Conservation (phyloP, 2,888 invertebrate genomes). For the Platynereis dumerilii region DNA sequence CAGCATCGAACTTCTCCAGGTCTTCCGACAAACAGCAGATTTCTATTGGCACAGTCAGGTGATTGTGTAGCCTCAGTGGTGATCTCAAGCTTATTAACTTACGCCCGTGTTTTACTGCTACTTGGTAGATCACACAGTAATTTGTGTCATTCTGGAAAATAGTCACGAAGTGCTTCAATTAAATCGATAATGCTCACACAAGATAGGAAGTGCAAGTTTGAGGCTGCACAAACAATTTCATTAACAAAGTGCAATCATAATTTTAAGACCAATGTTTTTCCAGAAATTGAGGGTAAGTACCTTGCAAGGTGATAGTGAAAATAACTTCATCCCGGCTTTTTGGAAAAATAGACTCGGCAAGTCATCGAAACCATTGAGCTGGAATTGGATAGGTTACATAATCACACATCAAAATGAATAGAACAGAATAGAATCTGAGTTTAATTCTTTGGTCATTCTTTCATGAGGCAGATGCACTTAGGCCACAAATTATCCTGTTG, state of each 20-base stretch:
- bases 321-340: constrained; percentile 51
- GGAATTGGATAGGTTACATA: constrained; percentile 20
- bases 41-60: constrained; percentile 78
- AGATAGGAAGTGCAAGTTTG: too few species aligned
- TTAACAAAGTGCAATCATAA: too few species aligned
- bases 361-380: constrained; percentile 62
- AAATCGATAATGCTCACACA: too few species aligned
- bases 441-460: too few species aligned
- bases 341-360: constrained; percentile 54
- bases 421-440: too few species aligned
- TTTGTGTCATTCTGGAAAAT: constrained; percentile 66
- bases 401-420: too few species aligned
- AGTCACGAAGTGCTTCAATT: too few species aligned
- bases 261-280: neutral
- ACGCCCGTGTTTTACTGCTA: constrained; percentile 70
- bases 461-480: too few species aligned
- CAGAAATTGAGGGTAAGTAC: constrained; percentile 38
- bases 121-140: constrained; percentile 75
- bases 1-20: constrained; percentile 65
- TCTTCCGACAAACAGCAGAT: constrained; percentile 77
- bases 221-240: too few species aligned
- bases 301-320: constrained; percentile 60
- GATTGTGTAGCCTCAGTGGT: constrained; percentile 75
- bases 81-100: constrained; percentile 74
- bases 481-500: too few species aligned